These are phyloP conservation scores for Labia minor DNA, from an alignment of 2,888 invertebrate genomes.

Conservation along the genomic window DNA sequence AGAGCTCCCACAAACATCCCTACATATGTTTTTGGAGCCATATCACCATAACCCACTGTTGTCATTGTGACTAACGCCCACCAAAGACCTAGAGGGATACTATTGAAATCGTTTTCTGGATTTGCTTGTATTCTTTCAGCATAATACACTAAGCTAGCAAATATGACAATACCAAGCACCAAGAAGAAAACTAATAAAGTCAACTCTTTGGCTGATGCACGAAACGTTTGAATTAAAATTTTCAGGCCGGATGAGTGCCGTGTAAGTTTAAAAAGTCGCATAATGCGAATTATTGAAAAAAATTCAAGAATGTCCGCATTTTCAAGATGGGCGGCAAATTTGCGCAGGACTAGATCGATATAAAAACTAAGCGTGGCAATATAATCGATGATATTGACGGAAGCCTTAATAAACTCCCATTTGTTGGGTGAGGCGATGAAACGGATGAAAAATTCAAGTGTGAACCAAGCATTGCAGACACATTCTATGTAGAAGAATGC, in stretches of 20 bases:
- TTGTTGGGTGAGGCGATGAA: conserved; percentile 83
- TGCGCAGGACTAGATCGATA: conserved; percentile 81
- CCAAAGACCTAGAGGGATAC: conserved; percentile 95
- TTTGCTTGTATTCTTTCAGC: conserved; percentile 93
- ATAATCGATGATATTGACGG: conserved; percentile 98
- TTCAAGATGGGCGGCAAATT: conserved; percentile 81
- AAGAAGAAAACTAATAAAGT: conserved; percentile 94
- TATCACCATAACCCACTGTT: conserved; percentile 95
- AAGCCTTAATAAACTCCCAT: conserved; percentile 87
- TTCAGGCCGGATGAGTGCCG: conserved; percentile 95
- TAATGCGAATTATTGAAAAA: conserved; percentile 94
- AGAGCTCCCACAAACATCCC: conserved; percentile 98
- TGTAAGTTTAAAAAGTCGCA: conserved; percentile 93
- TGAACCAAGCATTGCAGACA: conserved; percentile 99
- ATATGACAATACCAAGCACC: conserved; percentile 94
- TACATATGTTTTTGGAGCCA: conserved; percentile 96
- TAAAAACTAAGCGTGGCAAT: conserved; percentile 98
- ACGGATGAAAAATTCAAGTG: conserved; percentile 84
- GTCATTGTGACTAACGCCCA: conserved; percentile 99
- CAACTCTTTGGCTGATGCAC: conserved; percentile 93
- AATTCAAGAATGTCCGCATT: conserved; percentile 95
- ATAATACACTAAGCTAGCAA: conserved; percentile 95
- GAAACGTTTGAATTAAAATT: conserved; percentile 95
- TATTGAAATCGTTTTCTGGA: conserved; percentile 94
- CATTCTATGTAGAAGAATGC: conserved; percentile 98